Evolutionary conservation across 1,140 invertebrate species (phyloP).

Genomic region (Macrotrachela quadricornifera): DNA sequence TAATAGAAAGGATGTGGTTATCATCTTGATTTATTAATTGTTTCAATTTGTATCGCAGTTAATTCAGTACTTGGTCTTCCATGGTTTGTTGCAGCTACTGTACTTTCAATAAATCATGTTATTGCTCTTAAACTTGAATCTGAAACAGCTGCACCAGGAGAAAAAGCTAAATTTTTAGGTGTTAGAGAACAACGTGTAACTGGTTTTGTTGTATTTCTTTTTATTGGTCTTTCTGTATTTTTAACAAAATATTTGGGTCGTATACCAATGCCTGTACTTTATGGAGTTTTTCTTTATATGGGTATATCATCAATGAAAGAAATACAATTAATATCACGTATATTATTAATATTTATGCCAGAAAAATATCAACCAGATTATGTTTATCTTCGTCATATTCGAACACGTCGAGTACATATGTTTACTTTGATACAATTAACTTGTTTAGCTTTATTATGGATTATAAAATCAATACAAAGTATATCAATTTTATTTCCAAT

Average conservation of each 20-base stretch:
- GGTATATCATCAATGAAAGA: slow-evolving; percentile 84
- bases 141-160: slow-evolving; percentile 84
- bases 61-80: slow-evolving; percentile 80
- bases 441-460: slow-evolving; percentile 73
- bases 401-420: slow-evolving; percentile 68
- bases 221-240: slow-evolving; percentile 33
- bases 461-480: slow-evolving; percentile 74
- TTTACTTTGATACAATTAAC: slow-evolving; percentile 79
- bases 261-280: slow-evolving; percentile 72
- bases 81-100: slow-evolving; percentile 85
- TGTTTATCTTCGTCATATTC: slow-evolving; percentile 75
- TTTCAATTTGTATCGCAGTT: slow-evolving; percentile 65
- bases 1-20: slow-evolving; percentile 79
- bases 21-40: slow-evolving; percentile 77
- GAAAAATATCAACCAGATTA: slow-evolving; percentile 95
- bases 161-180: slow-evolving; percentile 69
- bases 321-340: slow-evolving; percentile 69
- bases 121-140: slow-evolving; percentile 87
- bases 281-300: slow-evolving; percentile 97
- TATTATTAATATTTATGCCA: slow-evolving; percentile 92
- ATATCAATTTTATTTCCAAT: slow-evolving; percentile 93
- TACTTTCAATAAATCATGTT: slow-evolving; percentile 92
- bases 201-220: slow-evolving; percentile 75
- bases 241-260: slow-evolving; percentile 11
- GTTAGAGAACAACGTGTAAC: slow-evolving; percentile 71